A percentile compares a stretch with the other conserved stretches of the same genome.
Evolutionary conservation across 2,113 vertebrate genomes (phyloP).

Genomic region (Euleptes europaea): DNA sequence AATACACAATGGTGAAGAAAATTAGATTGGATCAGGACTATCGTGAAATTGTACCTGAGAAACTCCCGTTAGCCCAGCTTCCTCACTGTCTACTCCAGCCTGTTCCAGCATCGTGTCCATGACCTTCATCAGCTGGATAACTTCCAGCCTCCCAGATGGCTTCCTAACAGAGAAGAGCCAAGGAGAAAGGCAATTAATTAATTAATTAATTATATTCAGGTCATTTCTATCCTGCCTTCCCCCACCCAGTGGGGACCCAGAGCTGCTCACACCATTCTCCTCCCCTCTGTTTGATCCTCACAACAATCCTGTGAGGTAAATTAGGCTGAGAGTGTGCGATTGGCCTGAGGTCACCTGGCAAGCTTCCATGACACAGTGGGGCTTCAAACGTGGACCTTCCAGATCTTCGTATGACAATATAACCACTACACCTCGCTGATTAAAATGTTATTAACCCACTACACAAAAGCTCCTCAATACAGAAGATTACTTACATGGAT

Average conservation of each 20-base stretch:
- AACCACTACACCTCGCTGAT: not conserved
- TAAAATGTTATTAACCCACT: no score
- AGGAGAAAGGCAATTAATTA: not conserved
- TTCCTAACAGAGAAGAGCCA: constrained; percentile 70
- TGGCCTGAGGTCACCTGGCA: no score
- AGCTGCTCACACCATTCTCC: no score
- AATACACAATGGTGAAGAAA: not conserved
- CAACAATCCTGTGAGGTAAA: not conserved
- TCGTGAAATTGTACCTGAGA: constrained; percentile 76
- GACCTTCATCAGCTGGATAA: constrained; percentile 80
- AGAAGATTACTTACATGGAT: constrained; percentile 80
- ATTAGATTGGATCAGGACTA: not conserved
- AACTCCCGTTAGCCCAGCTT: constrained; percentile 71
- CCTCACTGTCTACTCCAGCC: constrained; percentile 76
- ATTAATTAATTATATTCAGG: not conserved
- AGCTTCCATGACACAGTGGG: no score
- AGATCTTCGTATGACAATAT: no score
- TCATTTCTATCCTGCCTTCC: no score
- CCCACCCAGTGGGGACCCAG: no score
- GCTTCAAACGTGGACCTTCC: no score
- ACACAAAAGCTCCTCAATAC: not conserved
- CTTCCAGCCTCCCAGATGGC: constrained; percentile 85
- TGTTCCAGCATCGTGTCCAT: constrained; percentile 89
- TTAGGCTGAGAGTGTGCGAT: no score
- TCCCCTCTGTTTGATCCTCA: no score